These are phyloP conservation scores for Mimumesa dahlbomi DNA, from an alignment of 2,888 invertebrate species.

Conservation along the genomic window DNA sequence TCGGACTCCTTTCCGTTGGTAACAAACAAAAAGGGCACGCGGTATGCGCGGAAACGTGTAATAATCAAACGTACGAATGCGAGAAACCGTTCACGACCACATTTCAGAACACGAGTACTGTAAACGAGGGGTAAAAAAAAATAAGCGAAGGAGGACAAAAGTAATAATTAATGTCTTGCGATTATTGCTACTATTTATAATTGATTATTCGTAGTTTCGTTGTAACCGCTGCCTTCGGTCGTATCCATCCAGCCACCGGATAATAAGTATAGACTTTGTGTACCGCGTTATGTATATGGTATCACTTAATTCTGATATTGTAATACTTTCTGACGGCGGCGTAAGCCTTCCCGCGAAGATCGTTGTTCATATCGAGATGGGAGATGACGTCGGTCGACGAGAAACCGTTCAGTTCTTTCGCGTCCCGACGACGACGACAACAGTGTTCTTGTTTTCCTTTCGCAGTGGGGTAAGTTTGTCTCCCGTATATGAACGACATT, in stretches of 20 bases:
- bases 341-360: constrained; percentile 19
- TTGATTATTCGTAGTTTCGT: constrained; percentile 20
- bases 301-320: constrained; percentile 55
- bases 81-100: not conserved
- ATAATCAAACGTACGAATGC: not conserved
- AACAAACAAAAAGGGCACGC: constrained; percentile 4
- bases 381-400: too few relatives aligned
- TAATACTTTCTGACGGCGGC: constrained; percentile 52
- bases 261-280: constrained; percentile 54
- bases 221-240: constrained; percentile 42
- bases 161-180: not conserved
- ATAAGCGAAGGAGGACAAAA: too few relatives aligned
- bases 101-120: not conserved
- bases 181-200: not conserved
- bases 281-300: constrained; percentile 65
- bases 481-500: constrained; percentile 23
- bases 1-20: too few relatives aligned
- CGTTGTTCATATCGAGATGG: constrained; percentile 39
- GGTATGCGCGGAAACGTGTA: not conserved
- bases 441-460: not conserved
- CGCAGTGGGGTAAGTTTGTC: not conserved
- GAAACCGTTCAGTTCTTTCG: not conserved
- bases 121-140: too few relatives aligned
- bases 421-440: too few relatives aligned
- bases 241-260: constrained; percentile 37